Percentiles rank a stretch among this genome's conserved stretches.
phyloP scores from a whole-genome alignment of 2,113 vertebrate genomes.

The Macrotis lagotis region DNA sequence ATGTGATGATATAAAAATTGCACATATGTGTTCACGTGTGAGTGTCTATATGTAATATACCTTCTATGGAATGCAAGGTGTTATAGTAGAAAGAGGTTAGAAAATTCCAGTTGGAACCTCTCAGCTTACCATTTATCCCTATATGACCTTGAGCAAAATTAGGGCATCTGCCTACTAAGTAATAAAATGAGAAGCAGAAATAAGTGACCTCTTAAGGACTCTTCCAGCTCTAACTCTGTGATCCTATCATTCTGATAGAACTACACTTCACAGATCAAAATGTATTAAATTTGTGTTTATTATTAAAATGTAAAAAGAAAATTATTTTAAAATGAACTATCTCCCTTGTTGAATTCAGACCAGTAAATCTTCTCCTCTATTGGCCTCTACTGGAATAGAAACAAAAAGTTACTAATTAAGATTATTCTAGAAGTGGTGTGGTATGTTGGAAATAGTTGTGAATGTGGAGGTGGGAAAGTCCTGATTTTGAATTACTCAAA shows the following conservation, averaged over 20 bases:
- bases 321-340: neutral
- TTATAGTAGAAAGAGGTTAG: no score
- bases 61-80: no score
- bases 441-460: neutral
- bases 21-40: no score
- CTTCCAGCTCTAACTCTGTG: slow-evolving; percentile 33
- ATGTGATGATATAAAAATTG: neutral
- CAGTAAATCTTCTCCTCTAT: neutral
- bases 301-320: no score
- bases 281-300: no score
- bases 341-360: neutral
- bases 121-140: neutral
- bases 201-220: slow-evolving; percentile 6
- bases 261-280: neutral
- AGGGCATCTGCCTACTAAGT: slow-evolving; percentile 10
- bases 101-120: no score
- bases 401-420: neutral
- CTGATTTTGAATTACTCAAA: neutral
- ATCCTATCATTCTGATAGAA: neutral
- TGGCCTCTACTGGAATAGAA: neutral
- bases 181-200: slow-evolving; percentile 28
- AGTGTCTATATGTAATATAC: no score
- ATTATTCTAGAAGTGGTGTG: neutral
- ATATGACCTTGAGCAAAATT: neutral
- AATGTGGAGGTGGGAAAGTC: neutral